Evolutionary conservation across 2,113 vertebrate genomes (phyloP), one percentile per base, ranked within the genome.

Genomic region (Epinephelus lanceolatus): DNA sequence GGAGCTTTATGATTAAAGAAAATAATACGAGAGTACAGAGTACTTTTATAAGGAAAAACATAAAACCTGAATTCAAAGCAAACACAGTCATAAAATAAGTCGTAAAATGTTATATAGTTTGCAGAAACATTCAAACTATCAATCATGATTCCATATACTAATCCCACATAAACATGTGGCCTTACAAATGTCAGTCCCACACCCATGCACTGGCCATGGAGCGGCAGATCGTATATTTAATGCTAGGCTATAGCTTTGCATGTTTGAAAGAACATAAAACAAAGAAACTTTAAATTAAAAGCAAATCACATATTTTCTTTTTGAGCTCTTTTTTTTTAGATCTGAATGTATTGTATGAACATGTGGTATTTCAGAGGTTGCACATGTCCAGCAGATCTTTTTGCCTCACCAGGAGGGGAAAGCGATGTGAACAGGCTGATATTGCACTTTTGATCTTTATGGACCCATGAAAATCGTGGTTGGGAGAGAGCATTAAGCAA

Each of bases 391-490:
- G 37, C 18, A 23, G 27, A 30, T 49, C 52, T 5, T 30, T 80
- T 15, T 33, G 56, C 53, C 10, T 18, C 68, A 12, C 37, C 21
- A 42, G 23, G 12, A 49, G n/a, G 12, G 12, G 0, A 73, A 40
- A 23, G 45, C 37, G 27, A 14, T 14, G 30, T 25, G 13, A 61
- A 68, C 71, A 77, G 76, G 80, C 74, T 76, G 57, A 86, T 49
- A 4, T 69, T 71, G 53, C 65, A 86, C 69, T 82, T 90, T 78
- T 30, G 33, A 76, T 85, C 37, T 89, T 78, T 47, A 71, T 75
- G 51, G 42, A 76, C 55, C 72, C 4, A 25, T 76, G 71, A 67
- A 83, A 83, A 81, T 60, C 33, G 40, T 15, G 76, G 70, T 77
- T 68, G 11, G 76, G 76, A 79, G 60, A 74, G 49, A 74, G 40